phyloP scores from a whole-genome alignment of 2,797 vertebrate genomes.

The Megalops cyprinoides region DNA sequence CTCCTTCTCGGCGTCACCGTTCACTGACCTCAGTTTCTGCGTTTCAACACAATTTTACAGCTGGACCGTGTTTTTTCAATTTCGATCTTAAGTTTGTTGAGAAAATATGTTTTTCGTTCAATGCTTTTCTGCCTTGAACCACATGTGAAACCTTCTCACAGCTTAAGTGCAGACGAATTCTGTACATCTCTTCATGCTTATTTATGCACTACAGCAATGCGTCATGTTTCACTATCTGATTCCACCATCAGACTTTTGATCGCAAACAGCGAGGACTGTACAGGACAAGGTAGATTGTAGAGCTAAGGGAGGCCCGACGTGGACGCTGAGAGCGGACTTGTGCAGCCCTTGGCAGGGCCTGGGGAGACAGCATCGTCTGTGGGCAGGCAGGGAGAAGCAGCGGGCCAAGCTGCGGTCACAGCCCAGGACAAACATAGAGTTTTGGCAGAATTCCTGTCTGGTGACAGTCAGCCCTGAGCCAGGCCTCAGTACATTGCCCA shows the following conservation, averaged over 20 bases:
- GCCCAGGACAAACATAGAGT: slow-evolving; percentile 26
- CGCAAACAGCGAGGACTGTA: neutral
- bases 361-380: neutral
- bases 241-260: neutral
- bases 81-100: neutral
- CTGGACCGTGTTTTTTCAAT: neutral
- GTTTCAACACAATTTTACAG: neutral
- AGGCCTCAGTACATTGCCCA: neutral
- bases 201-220: neutral
- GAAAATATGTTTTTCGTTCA: neutral
- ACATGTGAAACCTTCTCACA: neutral
- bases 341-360: neutral
- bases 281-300: neutral
- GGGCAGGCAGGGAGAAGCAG: neutral
- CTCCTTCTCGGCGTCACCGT: neutral
- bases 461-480: slow-evolving; percentile 10
- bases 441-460: slow-evolving; percentile 25
- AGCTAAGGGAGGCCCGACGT: neutral
- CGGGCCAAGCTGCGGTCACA: slow-evolving; percentile 24
- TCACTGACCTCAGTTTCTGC: neutral
- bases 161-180: neutral
- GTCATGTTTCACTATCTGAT: neutral
- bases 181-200: neutral
- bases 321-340: neutral
- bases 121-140: neutral